Evolutionary conservation across 2,888 invertebrate species (phyloP), one percentile per base, ranked within the genome.

Genomic region (Stenodera caucasica): DNA sequence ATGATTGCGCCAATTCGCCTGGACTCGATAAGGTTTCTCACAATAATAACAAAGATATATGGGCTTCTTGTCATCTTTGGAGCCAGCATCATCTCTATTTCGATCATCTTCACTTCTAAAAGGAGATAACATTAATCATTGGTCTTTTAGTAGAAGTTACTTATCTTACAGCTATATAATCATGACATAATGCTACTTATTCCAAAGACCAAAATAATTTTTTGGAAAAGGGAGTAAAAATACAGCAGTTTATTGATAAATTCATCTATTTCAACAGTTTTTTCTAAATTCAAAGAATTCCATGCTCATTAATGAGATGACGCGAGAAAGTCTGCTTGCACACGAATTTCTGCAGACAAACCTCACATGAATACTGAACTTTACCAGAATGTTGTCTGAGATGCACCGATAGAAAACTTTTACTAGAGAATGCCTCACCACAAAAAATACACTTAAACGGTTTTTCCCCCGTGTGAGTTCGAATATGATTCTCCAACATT

Each of bases 381-480:
- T 77, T 75, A 0, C 76, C 75, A 1, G 73, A 76, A 57, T 77
- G 76, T 49, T 73, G 71, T 52, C 75, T 64, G 63, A 72, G 64
- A 61, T 77, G 77, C 1, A 72, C 70, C 0, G 70, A 76, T 21
- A 75, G 62, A 0, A 74, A 69, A 14, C 72, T 72, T 32, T 72
- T 72, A 57, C 76, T 76, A 2, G 77, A 75, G 57, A 80, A 80
- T 15, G 69, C 59, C 63, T 76, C 76, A 0, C 70, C 71, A 61
- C 80, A 80, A n/a, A 71, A 56, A 0, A 57, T 55, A 58, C 79
- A 80, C 45, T 70, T 67, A 58, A 76, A 79, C 1, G 78, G 79
- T 53, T 73, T 66, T 26, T 79, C 79, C 14, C 80, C 80, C 0
- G 80, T 80, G 59, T 81, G 81, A 0, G 77, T 78, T 14, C 78